Conservation (phyloP, 2,113 vertebrate genomes). For the Typhlomys cinereus region DNA sequence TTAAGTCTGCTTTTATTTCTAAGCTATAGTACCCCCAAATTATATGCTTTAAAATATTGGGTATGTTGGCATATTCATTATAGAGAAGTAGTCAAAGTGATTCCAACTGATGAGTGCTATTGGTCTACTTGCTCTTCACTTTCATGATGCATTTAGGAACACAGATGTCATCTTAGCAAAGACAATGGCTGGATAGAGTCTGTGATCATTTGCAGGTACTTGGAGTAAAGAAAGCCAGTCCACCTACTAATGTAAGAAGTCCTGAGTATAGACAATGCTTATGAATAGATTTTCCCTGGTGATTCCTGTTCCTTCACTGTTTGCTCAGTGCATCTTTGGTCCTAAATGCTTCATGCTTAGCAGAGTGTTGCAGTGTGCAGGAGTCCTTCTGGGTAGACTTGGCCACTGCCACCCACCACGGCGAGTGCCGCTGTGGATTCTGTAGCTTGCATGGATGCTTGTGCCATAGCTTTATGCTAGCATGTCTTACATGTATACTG, state of each 20-base stretch:
- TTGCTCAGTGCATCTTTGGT: neutral
- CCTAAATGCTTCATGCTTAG: neutral
- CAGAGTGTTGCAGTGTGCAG: neutral
- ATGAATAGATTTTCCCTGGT: neutral
- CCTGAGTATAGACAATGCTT: neutral
- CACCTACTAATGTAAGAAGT: neutral
- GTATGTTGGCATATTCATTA: neutral
- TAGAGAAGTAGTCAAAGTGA: neutral
- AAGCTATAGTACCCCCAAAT: neutral
- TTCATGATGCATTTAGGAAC: slow-evolving; percentile 36
- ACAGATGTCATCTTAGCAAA: neutral
- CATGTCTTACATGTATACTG: neutral
- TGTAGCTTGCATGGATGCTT: neutral
- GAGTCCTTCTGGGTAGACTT: neutral
- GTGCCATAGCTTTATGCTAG: neutral
- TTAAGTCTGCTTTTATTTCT: neutral
- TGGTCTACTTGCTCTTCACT: neutral
- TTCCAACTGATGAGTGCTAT: neutral
- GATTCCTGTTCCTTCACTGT: neutral
- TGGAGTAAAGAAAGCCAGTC: neutral
- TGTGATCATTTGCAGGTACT: slow-evolving; percentile 49
- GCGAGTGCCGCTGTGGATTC: neutral
- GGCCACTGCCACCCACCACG: neutral
- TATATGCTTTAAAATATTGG: neutral
- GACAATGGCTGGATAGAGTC: slow-evolving; percentile 39